Evolutionary conservation across 2,888 invertebrate genomes (phyloP).

Genomic region (Eupithecia inturbata): DNA sequence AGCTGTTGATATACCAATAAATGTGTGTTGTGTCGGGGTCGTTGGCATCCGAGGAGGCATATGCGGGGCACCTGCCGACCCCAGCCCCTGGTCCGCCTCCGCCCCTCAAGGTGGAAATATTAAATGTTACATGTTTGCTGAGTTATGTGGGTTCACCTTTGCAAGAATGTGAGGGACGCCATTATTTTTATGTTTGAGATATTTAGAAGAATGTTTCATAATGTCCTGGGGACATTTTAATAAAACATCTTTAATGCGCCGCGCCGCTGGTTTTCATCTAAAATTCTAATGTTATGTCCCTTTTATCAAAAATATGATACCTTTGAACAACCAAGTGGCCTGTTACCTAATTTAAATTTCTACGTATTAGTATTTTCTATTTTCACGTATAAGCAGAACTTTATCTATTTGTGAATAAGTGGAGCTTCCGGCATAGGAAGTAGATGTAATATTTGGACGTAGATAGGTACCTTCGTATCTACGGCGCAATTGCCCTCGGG

Average conservation of each 20-base stretch:
- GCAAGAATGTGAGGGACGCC: constrained; percentile 42
- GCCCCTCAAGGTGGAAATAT: constrained; percentile 73
- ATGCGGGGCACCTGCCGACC: constrained; percentile 78
- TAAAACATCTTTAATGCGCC: constrained; percentile 4
- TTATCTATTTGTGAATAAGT: background rate
- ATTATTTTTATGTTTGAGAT: constrained; percentile 42
- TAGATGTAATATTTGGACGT: constrained; percentile 39
- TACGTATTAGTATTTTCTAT: background rate
- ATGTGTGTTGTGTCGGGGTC: constrained; percentile 58
- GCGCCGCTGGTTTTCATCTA: background rate
- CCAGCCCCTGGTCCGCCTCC: constrained; percentile 45
- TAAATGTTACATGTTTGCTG: constrained; percentile 78
- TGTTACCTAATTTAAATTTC: background rate
- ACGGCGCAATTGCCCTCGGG: constrained; percentile 45
- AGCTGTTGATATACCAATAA: constrained; percentile 54
- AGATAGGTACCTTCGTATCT: constrained; percentile 32
- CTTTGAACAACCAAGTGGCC: constrained; percentile 13
- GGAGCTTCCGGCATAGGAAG: constrained; percentile 38
- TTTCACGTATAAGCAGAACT: background rate
- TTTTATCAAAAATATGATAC: background rate
- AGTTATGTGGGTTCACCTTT: constrained; percentile 60
- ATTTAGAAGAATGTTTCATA: constrained; percentile 30
- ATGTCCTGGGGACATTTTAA: constrained; percentile 12
- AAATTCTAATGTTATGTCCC: background rate
- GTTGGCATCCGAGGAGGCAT: constrained; percentile 80